Base-by-base conservation (phyloP, 2,888 invertebrate genomes). In the Drepana falcataria region DNA sequence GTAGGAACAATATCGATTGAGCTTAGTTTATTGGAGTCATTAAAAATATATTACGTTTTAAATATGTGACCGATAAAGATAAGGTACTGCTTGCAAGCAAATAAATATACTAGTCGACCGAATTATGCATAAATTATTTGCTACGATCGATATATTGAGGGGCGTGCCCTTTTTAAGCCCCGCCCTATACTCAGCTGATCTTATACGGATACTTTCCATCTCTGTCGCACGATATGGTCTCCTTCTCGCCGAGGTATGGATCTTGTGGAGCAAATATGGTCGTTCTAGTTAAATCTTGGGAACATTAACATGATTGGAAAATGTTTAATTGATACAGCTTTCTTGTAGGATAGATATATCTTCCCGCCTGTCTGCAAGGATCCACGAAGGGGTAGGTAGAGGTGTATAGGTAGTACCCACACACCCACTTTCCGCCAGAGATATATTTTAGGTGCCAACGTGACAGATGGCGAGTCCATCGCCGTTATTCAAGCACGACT, bases 81-180 rank as follows among this genome's bases (percentile, higher is more conserved):
- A 21, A 21, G 21, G 21, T 21, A 21, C 21, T 0, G 21, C 21
- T 21, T 21, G 21, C 21, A 21, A 21, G 21, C 21, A 21, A 21
- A 21, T 21, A 21, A 21, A 53, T 37, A 5, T 41, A 55, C 59
- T 55, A 60, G 52, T 62, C 55, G 68, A 78, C 75, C 73, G 72
- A 81, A 83, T 79, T 87, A 86, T 88, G 87, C 87, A 88, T 87
- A 86, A 86, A 84, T 86, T 83, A 87, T 80, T 66, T 63, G 56
- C 57, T 58, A 60, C 58, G 66, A 85, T 88, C 88, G 83, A 87
- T 87, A 81, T 59, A 54, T 35, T 60, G 60, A 69, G 67, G 63
- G 87, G 87, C 87, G 87, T 85, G 85, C 76, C 63, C 40, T n/a
- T 49, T 35, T 56, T 48, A 66, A 65, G 72, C 77, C 72, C 75